These are phyloP conservation scores for Fratercula arctica DNA, from an alignment of 2,797 vertebrate species.

Conservation along the genomic window DNA sequence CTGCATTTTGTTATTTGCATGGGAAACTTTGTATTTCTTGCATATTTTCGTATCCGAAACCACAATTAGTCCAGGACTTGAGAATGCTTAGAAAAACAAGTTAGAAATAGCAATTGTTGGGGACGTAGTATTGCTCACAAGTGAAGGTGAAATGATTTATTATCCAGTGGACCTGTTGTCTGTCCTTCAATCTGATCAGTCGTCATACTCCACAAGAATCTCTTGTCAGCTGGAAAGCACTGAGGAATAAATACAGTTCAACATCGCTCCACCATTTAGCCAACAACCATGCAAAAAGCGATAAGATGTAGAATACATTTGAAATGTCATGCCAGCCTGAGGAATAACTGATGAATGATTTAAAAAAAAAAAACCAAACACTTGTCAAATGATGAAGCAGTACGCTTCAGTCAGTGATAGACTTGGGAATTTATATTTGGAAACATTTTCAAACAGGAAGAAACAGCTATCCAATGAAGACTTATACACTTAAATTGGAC, in stretches of 20 bases:
- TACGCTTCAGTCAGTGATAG: conserved; percentile 9
- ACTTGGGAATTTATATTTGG: background rate
- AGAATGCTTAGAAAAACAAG: conserved; percentile 42
- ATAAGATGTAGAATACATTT: background rate
- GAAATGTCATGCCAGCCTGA: conserved; percentile 5
- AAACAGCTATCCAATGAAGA: background rate
- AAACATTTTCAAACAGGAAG: background rate
- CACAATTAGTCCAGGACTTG: background rate
- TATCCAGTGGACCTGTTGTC: conserved; percentile 34
- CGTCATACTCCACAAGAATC: conserved; percentile 6
- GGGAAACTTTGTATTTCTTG: background rate
- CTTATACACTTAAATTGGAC: background rate
- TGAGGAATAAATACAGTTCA: conserved; percentile 22
- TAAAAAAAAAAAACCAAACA: background rate
- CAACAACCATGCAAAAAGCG: conserved; percentile 5
- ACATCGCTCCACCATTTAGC: background rate
- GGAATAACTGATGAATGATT: conserved; percentile 23
- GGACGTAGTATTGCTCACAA: conserved; percentile 13
- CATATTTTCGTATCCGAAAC: background rate
- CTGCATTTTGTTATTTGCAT: background rate
- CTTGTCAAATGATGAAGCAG: conserved; percentile 61
- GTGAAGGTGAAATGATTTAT: conserved; percentile 44
- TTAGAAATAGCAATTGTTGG: background rate
- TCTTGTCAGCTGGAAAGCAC: conserved; percentile 49
- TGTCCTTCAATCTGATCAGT: conserved; percentile 23